Base-by-base conservation (phyloP, 2,888 invertebrate genomes). In the Ophraella communa region DNA sequence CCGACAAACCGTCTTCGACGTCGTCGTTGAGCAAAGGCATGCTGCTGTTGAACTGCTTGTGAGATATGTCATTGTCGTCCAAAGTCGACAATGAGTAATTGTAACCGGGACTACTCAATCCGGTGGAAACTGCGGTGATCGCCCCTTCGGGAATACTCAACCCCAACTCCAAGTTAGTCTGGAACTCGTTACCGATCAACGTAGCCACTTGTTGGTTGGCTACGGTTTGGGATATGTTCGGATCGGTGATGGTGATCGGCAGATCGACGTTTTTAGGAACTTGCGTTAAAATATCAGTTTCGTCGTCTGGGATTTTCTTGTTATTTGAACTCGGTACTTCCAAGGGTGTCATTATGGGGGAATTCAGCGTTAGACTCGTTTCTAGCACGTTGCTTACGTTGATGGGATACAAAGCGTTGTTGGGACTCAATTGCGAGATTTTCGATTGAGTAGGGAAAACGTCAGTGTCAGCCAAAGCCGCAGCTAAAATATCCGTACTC, bases 261-360 rank as follows among this genome's bases (percentile, higher is more conserved):
- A 92, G 79, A 77, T 91, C 91, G 1, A 91, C 84, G 1, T 91
- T 90, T 10, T 90, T 87, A 18, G 91, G 89, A 61, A 91, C 68
- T 61, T 66, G 54, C 10, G 61, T 73, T 56, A 77, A 63, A 63
- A 82, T 78, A 56, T 81, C 79, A 4, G 74, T 71, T 68, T 81
- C 80, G 45, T 77, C 78, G 58, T 78, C 78, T 57, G 72, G 74
- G 57, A 77, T 81, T 72, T 76, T 84, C 76, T 74, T 84, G 69
- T 60, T 81, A 78, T 76, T 83, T 68, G 69, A 82, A 74, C 77
- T 88, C 4, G 92, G 91, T 21, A 90, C 86, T 80, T 93, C 93
- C 23, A 91, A 81, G 0, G 93, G 90, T 1, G 93, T 91, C 93
- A 93, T 93, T 57, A 93, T 93, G 0, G 93, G 89, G 1, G 88